Base-by-base conservation (phyloP, 2,113 vertebrate species). In the Reinhardtius hippoglossoides region DNA sequence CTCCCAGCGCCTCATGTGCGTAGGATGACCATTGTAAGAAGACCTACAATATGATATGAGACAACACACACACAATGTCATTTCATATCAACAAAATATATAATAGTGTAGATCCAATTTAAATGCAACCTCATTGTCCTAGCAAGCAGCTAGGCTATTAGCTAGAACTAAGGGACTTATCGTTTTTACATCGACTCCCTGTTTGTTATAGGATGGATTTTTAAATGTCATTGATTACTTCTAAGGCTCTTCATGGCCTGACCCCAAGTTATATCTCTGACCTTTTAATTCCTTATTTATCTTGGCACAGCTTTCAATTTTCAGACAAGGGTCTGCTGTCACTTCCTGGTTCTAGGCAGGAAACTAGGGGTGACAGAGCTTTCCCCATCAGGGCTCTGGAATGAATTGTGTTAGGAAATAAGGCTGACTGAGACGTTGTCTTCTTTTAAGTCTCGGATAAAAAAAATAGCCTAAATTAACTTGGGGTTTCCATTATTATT, bases 21-120 rank as follows among this genome's bases (percentile, higher is more conserved):
- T 0, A 99, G 94, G 89, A 98, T 96, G 92, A 98, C 97, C 98
- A 99, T 98, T 80, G 98, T 99, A 89, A 99, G 97, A 94, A 99
- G 97, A 95, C 97, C 98, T 99, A 83, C 70, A 94, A 91, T 58
- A 85, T 18, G 9, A 24, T 0, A 48, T 21, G 3, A 59, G 20
- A 72, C 20, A 65, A 23, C 60, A 62, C 18, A n/a, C 7, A 31
- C 4, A 9, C 14, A 14, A 5, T 57, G 8, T 26, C 15, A 48
- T 42, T 60, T 37, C 56, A 16, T 40, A 12, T 42, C 3, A 10
- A 42, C 9, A 42, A 12, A 1, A 42, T 42, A 42, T 10, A 42
- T 4, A 46, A 64, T 0, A 24, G 1, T 0, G 3, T 21, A 6
- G 55, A 13, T 66, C 35, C 55, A 7, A 18, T 23, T 9, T 46